Percentiles rank a stretch among this genome's conserved stretches.
Conservation (phyloP, 1,140 invertebrate genomes). For the Drosophila pallidifrons region DNA sequence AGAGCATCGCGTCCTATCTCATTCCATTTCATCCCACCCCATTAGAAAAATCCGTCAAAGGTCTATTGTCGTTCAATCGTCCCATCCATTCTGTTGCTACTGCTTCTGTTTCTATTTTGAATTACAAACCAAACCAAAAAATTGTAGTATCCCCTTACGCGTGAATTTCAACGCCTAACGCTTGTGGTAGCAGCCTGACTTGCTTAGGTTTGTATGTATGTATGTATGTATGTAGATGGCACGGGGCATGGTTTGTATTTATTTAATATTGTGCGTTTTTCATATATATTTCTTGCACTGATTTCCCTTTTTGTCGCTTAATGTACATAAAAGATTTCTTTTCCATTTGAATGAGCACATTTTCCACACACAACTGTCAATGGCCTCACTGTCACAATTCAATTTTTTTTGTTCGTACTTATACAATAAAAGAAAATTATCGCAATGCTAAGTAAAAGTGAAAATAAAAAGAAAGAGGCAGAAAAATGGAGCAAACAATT, state of each 20-base stretch:
- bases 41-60: constrained; percentile 7
- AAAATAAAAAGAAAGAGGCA: background rate
- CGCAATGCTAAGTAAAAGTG: constrained; percentile 31
- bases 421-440: constrained; percentile 58
- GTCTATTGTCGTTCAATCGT: constrained; percentile 8
- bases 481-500: constrained; percentile 45
- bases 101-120: constrained; percentile 22
- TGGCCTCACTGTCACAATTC: constrained; percentile 68
- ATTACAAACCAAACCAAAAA: constrained; percentile 24
- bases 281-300: constrained; percentile 76
- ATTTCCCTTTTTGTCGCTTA: constrained; percentile 83
- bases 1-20: background rate
- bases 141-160: constrained; percentile 59
- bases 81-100: background rate
- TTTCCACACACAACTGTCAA: constrained; percentile 82
- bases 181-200: constrained; percentile 65
- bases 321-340: constrained; percentile 83
- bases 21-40: background rate
- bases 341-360: constrained; percentile 79
- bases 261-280: constrained; percentile 81
- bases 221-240: no score
- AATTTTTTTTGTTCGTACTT: constrained; percentile 67
- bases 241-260: constrained; percentile 56
- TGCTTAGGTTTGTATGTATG: background rate
- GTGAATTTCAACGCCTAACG: constrained; percentile 80